These are phyloP conservation scores for Epiblema foenella DNA, from an alignment of 2,888 invertebrate species.

Conservation along the genomic window DNA sequence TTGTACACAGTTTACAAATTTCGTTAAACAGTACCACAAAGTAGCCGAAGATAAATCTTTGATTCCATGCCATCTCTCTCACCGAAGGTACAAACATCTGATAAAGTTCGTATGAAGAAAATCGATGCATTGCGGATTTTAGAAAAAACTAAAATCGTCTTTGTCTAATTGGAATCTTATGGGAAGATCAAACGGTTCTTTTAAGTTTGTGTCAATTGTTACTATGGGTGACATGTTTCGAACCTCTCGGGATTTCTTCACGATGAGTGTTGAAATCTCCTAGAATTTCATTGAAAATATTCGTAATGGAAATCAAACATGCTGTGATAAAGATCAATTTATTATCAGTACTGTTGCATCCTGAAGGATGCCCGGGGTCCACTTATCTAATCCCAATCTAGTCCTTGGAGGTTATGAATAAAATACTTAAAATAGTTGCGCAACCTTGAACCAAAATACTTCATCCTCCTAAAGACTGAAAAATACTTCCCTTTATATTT, in stretches of 20 bases:
- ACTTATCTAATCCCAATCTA: too few species aligned
- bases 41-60: constrained; percentile 28
- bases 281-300: too few species aligned
- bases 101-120: constrained; percentile 17
- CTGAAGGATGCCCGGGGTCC: too few species aligned
- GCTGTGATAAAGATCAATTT: background rate
- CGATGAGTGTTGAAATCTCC: too few species aligned
- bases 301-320: too few species aligned
- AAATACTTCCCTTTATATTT: too few species aligned
- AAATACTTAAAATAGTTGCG: background rate
- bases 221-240: too few species aligned
- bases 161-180: background rate
- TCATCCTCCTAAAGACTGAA: background rate
- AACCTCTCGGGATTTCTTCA: too few species aligned
- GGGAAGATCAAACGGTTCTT: background rate
- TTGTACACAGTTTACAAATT: too few species aligned
- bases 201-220: too few species aligned
- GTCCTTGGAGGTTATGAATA: background rate
- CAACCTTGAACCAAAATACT: background rate
- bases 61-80: constrained; percentile 35
- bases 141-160: background rate
- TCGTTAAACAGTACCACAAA: constrained; percentile 26
- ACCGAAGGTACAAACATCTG: constrained; percentile 16
- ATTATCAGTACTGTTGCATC: too few species aligned
- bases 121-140: background rate